Conservation (phyloP, 2,888 invertebrate species). For the Carcina quercana region DNA sequence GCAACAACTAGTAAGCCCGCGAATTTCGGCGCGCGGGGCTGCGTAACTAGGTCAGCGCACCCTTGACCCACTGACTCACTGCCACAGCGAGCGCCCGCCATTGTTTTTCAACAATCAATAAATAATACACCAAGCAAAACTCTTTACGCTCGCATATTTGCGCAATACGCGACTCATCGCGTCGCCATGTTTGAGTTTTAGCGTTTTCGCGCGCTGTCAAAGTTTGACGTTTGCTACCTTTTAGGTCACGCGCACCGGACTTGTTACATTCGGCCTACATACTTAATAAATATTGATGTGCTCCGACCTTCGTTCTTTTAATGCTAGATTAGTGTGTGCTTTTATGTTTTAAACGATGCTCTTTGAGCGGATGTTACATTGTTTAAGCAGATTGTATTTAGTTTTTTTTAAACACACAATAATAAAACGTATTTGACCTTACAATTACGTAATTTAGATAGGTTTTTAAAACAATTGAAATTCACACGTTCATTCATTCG, state of each 20-base stretch:
- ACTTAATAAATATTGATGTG: constrained; percentile 42
- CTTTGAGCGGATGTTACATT: constrained; percentile 10
- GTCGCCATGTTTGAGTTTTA: constrained; percentile 33
- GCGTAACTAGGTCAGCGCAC: constrained; percentile 63
- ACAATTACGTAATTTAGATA: constrained; percentile 47
- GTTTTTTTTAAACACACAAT: constrained; percentile 24
- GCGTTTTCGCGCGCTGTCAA: constrained; percentile 41
- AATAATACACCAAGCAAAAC: constrained; percentile 65
- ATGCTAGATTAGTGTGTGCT: constrained; percentile 36
- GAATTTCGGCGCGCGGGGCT: constrained; percentile 66
- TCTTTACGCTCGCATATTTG: constrained; percentile 54
- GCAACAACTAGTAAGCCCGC: constrained; percentile 62
- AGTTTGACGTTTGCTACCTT: constrained; percentile 31
- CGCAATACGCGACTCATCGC: constrained; percentile 49
- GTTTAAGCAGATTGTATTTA: constrained; percentile 10
- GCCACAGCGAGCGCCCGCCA: constrained; percentile 63
- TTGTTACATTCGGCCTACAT: constrained; percentile 27
- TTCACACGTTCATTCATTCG: constrained; percentile 30
- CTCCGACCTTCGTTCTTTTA: constrained; percentile 37
- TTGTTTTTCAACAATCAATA: constrained; percentile 74
- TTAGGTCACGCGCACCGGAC: constrained; percentile 30
- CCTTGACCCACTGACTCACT: constrained; percentile 73
- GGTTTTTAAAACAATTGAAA: constrained; percentile 38
- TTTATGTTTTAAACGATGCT: constrained; percentile 13
- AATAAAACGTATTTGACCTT: constrained; percentile 58